Percentiles rank a stretch among this genome's conserved stretches.
Evolutionary conservation across 2,888 invertebrate genomes (phyloP).

Genomic region (Phaonia tiefii): DNA sequence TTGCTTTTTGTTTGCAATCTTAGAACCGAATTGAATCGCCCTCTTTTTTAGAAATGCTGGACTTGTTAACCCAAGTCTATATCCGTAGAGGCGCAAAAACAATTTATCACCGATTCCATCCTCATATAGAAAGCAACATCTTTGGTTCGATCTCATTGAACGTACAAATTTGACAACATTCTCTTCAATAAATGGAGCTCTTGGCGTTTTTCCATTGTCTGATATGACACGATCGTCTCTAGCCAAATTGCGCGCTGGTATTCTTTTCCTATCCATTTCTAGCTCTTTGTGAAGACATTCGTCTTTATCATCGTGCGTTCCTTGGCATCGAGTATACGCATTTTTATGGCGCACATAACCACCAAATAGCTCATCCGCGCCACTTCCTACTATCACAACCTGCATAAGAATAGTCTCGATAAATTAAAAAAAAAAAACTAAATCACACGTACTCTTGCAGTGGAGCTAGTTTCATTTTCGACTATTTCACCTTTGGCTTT

Average conservation of each 20-base stretch:
- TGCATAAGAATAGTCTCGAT: conserved; percentile 73
- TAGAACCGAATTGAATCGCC: conserved; percentile 98
- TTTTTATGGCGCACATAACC: conserved; percentile 95
- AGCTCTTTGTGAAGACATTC: conserved; percentile 85
- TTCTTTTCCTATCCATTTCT: conserved; percentile 89
- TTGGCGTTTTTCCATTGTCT: conserved; percentile 91
- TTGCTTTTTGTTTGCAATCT: conserved; percentile 95
- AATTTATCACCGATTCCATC: conserved; percentile 96
- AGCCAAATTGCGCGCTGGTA: conserved; percentile 94
- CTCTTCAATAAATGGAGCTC: conserved; percentile 91
- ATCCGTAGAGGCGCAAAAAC: conserved; percentile 88
- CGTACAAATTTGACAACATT: conserved; percentile 85
- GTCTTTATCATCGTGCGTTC: conserved; percentile 80
- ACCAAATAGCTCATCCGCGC: conserved; percentile 98
- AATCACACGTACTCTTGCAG: conserved; percentile 70
- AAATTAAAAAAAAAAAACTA: neutral
- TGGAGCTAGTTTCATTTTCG: conserved; percentile 65
- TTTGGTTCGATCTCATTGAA: conserved; percentile 85
- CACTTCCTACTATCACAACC: conserved; percentile 93
- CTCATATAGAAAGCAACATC: conserved; percentile 80
- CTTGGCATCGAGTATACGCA: conserved; percentile 83
- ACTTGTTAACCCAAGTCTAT: conserved; percentile 84
- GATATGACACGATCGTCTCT: conserved; percentile 96
- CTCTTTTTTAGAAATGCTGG: conserved; percentile 90
- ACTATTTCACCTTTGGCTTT: conserved; percentile 83